A percentile compares a stretch with the other conserved stretches of the same genome.
phyloP scores from a whole-genome alignment of 2,888 invertebrate genomes.

The Lochmaea crataegi region DNA sequence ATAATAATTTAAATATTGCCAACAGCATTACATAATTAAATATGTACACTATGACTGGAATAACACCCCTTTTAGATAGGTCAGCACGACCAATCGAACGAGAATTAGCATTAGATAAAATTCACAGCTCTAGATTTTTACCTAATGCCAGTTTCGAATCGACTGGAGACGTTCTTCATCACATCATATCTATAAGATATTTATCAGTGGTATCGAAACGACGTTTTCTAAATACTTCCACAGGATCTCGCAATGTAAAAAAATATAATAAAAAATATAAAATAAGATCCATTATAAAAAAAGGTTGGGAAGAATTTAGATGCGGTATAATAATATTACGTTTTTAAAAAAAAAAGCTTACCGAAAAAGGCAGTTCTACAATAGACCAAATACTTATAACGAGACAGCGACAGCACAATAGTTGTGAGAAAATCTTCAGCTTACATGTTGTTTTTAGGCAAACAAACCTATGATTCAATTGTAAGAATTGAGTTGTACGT shows the following conservation, averaged over 20 bases:
- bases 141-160: not conserved
- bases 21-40: conserved; percentile 58
- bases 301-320: conserved; percentile 3
- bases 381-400: too few relatives aligned
- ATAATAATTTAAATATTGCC: conserved; percentile 62
- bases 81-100: conserved; percentile 14
- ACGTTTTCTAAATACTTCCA: not conserved
- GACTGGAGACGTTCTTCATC: conserved; percentile 21
- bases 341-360: not conserved
- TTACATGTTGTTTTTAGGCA: too few relatives aligned
- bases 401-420: too few relatives aligned
- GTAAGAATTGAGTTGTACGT: too few relatives aligned
- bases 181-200: conserved; percentile 55
- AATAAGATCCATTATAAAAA: conserved; percentile 28
- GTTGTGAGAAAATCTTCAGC: too few relatives aligned
- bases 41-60: conserved; percentile 63
- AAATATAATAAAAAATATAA: conserved; percentile 37
- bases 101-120: conserved; percentile 3
- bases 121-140: not conserved
- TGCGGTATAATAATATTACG: not conserved
- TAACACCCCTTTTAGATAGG: conserved; percentile 57
- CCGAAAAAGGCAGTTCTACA: not conserved
- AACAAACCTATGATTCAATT: too few relatives aligned
- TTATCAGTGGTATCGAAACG: conserved; percentile 22
- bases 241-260: conserved; percentile 32